Conservation (phyloP, 2,797 vertebrate species). For the Enteromius trimaculatus region DNA sequence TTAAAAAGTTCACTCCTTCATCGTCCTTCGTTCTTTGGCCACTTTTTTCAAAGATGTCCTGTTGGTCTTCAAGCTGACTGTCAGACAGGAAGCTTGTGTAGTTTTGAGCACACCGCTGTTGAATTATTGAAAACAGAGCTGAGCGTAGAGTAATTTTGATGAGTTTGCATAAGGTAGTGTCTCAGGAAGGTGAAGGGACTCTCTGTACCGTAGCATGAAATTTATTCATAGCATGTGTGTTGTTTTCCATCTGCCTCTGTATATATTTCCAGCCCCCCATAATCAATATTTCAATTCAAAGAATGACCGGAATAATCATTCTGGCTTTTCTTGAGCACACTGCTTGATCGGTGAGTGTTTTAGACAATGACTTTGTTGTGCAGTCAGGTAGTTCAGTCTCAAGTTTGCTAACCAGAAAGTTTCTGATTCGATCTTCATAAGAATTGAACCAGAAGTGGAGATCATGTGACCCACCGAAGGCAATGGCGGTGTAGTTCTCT, state of each 20-base stretch:
- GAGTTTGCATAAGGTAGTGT: conserved; percentile 11
- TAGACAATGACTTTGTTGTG: neutral
- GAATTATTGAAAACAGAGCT: neutral
- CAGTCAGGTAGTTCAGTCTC: neutral
- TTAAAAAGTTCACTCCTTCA: neutral
- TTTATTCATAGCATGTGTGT: conserved; percentile 4
- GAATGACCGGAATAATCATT: conserved; percentile 5
- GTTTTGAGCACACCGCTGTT: neutral
- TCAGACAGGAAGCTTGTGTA: neutral
- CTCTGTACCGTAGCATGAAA: conserved; percentile 19
- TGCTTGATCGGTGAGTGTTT: neutral
- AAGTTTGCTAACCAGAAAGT: neutral
- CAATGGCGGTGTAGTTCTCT: neutral
- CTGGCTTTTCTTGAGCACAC: neutral
- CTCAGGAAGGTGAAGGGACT: neutral
- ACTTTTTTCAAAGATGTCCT: neutral
- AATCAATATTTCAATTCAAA: conserved; percentile 24
- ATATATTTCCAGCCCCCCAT: neutral
- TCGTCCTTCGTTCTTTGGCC: neutral
- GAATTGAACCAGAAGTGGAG: neutral
- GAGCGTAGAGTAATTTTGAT: conserved; percentile 14
- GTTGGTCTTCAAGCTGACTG: neutral
- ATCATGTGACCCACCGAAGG: neutral
- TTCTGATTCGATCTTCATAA: neutral
- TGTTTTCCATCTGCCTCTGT: neutral